Evolutionary conservation across 2,113 vertebrate genomes (phyloP).

Genomic region (Grantiella picta): DNA sequence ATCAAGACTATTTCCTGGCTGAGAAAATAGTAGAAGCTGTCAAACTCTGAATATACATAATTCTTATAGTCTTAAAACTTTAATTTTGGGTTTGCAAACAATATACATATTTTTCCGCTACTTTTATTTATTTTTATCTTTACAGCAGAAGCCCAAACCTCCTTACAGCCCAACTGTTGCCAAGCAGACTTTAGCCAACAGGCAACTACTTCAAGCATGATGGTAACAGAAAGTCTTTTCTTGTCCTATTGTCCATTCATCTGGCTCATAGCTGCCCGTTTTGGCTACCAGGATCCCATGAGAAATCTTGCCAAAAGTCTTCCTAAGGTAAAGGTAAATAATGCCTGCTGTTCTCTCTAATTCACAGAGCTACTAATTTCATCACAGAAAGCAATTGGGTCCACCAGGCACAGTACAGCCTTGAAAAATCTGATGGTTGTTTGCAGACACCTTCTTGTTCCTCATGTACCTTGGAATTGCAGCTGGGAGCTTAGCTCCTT

Average conservation of each 20-base stretch:
- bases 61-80: background rate
- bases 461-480: background rate
- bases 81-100: background rate
- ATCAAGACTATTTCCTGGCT: slow-evolving; percentile 54
- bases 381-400: background rate
- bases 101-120: background rate
- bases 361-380: background rate
- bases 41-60: background rate
- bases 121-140: background rate
- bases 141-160: background rate
- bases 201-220: background rate
- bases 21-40: slow-evolving; percentile 63
- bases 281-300: background rate
- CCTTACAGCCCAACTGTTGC: background rate
- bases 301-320: background rate
- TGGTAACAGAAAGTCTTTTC: background rate
- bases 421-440: background rate
- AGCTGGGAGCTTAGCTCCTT: background rate
- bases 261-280: background rate
- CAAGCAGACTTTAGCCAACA: background rate
- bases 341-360: background rate
- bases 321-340: background rate
- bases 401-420: background rate
- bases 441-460: background rate
- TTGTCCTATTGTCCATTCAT: background rate